Conservation (phyloP, 2,797 vertebrate genomes). For the Liasis olivaceus region DNA sequence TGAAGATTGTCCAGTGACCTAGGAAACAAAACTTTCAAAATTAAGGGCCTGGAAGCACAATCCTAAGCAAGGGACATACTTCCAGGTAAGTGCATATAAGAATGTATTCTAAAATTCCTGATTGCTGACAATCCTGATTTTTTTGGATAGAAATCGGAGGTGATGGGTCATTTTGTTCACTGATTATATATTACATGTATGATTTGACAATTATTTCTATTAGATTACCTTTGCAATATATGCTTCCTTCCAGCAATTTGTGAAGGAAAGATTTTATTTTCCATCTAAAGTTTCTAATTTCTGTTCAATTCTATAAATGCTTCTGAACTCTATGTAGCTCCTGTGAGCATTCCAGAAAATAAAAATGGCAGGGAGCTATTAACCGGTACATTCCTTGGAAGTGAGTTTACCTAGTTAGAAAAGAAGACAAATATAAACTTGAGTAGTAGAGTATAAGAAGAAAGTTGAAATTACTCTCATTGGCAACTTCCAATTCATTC, state of each 20-base stretch:
- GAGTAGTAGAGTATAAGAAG: not conserved
- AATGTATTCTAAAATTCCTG: not conserved
- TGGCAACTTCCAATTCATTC: not conserved
- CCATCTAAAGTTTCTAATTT: not conserved
- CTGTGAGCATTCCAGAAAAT: not conserved
- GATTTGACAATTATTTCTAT: not conserved
- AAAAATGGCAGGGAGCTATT: not conserved
- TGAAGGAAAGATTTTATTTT: not conserved
- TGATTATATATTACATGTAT: not conserved
- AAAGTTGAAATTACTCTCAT: not conserved
- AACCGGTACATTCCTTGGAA: not conserved
- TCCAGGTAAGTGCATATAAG: not conserved
- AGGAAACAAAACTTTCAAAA: slow-evolving; percentile 4
- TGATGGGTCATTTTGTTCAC: not conserved
- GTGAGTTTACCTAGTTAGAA: not conserved
- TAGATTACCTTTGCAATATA: not conserved
- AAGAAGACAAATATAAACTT: not conserved
- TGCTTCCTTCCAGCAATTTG: not conserved
- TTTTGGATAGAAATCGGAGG: not conserved
- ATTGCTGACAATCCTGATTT: not conserved
- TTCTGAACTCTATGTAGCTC: not conserved
- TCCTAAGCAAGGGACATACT: not conserved
- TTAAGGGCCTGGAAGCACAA: not conserved
- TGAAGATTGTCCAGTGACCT: not conserved
- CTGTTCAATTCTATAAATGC: not conserved